Conservation (phyloP, 1,140 invertebrate genomes). For the Colletes latitarsis region DNA sequence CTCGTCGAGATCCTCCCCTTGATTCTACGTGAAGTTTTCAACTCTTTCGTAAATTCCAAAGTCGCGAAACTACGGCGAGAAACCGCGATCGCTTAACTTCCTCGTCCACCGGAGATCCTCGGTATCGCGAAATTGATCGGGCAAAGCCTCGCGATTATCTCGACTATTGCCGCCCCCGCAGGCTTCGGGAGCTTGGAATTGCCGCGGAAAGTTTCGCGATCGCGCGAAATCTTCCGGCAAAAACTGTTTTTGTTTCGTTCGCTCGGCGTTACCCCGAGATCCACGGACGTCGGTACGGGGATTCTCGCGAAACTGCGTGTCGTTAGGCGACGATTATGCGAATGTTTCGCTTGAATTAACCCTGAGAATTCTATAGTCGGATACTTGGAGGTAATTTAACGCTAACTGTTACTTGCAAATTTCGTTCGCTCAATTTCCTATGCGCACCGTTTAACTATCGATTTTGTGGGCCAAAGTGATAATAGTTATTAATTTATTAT, state of each 20-base stretch:
- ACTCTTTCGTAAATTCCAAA: background rate
- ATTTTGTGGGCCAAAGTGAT: too few relatives aligned
- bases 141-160: background rate
- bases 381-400: too few relatives aligned
- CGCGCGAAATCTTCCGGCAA: background rate
- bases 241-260: background rate
- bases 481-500: too few relatives aligned
- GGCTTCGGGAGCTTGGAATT: background rate
- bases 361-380: too few relatives aligned
- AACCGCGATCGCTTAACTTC: background rate
- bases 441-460: too few relatives aligned
- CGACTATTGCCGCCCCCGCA: background rate
- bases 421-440: too few relatives aligned
- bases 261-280: background rate
- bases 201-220: slow-evolving; percentile 1
- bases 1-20: too few relatives aligned
- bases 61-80: slow-evolving; percentile 2
- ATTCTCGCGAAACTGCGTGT: too few relatives aligned
- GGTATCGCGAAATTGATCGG: slow-evolving; percentile 5
- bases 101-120: background rate
- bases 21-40: background rate
- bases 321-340: too few relatives aligned
- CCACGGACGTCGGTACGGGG: too few relatives aligned
- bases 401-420: too few relatives aligned
- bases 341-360: too few relatives aligned